Percentiles rank a stretch among this genome's conserved stretches.
Conservation (phyloP, 2,113 vertebrate species). For the Leucosticte australis region DNA sequence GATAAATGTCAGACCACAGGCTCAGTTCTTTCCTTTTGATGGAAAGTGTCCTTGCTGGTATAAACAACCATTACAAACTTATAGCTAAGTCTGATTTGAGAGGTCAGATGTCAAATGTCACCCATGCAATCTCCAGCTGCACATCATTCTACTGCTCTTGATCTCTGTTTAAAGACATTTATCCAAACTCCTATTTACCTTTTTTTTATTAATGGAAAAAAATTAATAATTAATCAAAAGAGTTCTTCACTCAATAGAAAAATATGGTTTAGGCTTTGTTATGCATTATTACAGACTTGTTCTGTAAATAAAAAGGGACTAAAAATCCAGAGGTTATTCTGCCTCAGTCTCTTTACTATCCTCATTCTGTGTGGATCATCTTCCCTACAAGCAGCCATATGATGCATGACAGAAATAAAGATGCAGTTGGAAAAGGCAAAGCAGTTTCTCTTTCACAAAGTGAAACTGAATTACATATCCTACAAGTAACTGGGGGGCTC, state of each 20-base stretch:
- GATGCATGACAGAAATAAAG: conserved; percentile 32
- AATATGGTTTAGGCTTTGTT: not conserved
- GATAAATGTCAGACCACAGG: not conserved
- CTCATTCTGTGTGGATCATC: not conserved
- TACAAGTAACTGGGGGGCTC: not conserved
- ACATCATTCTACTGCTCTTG: conserved; percentile 24
- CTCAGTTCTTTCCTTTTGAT: not conserved
- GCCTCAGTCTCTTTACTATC: not conserved
- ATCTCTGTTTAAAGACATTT: conserved; percentile 38
- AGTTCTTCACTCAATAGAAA: not conserved
- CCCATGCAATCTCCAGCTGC: conserved; percentile 15
- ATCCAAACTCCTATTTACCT: conserved; percentile 17
- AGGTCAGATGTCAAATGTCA: conserved; percentile 38
- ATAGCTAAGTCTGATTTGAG: not conserved
- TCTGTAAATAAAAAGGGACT: not conserved
- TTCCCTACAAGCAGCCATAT: not conserved
- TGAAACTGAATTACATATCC: not conserved
- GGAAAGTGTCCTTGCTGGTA: not conserved
- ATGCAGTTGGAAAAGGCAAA: not conserved
- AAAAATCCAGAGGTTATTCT: not conserved
- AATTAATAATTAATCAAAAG: not conserved
- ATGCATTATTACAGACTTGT: not conserved
- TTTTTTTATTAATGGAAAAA: not conserved
- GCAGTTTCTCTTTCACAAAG: not conserved
- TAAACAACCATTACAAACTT: conserved; percentile 27